Percentiles rank a stretch among this genome's conserved stretches.
Conservation (phyloP, 2,797 vertebrate species). For the Parauchenoglanis ngamensis region DNA sequence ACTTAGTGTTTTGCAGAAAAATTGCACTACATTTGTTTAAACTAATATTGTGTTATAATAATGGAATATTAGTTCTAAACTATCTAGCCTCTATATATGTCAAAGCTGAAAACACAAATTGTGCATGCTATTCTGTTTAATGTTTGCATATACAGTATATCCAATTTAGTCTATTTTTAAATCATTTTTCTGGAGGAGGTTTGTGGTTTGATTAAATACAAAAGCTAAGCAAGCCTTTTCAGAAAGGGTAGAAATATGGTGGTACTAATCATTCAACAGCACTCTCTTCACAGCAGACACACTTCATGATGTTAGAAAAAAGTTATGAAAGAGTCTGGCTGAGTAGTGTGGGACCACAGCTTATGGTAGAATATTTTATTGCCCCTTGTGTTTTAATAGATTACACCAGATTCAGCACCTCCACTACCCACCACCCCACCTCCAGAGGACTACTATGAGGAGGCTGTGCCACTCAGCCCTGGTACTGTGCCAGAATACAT, state of each 20-base stretch:
- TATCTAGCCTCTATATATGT: neutral
- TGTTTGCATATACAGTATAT: neutral
- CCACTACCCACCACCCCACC: conserved; percentile 88
- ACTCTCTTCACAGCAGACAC: neutral
- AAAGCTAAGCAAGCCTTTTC: neutral
- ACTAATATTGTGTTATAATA: neutral
- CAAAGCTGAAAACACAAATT: neutral
- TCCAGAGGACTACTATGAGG: conserved; percentile 97
- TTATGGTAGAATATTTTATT: conserved; percentile 15
- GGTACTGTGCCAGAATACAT: conserved; percentile 92
- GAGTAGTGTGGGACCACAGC: neutral
- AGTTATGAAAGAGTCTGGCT: neutral
- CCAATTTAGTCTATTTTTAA: neutral
- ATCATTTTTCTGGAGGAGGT: neutral
- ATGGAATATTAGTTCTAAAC: neutral
- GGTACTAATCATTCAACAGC: neutral
- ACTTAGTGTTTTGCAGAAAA: neutral
- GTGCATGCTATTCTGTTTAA: neutral
- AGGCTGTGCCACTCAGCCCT: conserved; percentile 89
- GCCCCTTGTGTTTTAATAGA: conserved; percentile 65
- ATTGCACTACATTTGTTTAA: neutral
- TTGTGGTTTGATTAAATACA: neutral
- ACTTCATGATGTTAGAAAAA: neutral
- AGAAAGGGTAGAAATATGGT: neutral
- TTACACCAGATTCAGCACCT: conserved; percentile 80